Evolutionary conservation across 2,888 invertebrate species (phyloP).

Genomic region (Mellilla xanthometata): DNA sequence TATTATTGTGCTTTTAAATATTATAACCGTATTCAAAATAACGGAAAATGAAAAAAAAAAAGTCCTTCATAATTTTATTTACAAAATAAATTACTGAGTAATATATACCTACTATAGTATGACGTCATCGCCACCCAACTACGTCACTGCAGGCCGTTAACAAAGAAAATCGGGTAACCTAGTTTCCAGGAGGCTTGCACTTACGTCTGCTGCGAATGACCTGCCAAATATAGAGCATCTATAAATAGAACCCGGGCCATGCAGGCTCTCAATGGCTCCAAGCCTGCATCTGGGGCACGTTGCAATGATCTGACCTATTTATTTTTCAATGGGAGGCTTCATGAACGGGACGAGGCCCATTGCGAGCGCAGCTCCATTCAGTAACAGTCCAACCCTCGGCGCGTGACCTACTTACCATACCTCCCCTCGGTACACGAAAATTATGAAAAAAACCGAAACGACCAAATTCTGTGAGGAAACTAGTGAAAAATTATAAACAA

Average conservation of each 20-base stretch:
- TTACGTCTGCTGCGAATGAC: slow-evolving; percentile 73
- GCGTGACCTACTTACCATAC: slow-evolving; percentile 66
- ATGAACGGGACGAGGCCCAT: slow-evolving; percentile 77
- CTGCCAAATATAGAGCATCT: slow-evolving; percentile 78
- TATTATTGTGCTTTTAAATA: no score
- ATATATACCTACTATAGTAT: no score
- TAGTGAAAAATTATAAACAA: slow-evolving; percentile 1
- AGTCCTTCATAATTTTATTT: no score
- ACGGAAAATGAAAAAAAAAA: no score
- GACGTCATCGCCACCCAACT: slow-evolving; percentile 63
- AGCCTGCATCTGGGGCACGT: slow-evolving; percentile 68
- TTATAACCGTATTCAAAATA: no score
- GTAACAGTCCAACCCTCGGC: slow-evolving; percentile 70
- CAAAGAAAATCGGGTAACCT: slow-evolving; percentile 81
- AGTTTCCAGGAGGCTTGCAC: slow-evolving; percentile 71
- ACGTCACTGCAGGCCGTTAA: slow-evolving; percentile 69
- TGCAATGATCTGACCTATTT: slow-evolving; percentile 81
- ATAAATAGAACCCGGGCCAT: slow-evolving; percentile 76
- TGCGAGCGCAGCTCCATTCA: slow-evolving; percentile 75
- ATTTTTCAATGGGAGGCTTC: slow-evolving; percentile 77
- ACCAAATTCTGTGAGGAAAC: slow-evolving; percentile 2
- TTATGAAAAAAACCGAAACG: slow-evolving; percentile 18
- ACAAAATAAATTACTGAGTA: no score
- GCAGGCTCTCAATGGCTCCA: slow-evolving; percentile 67
- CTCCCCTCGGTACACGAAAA: slow-evolving; percentile 24